phyloP scores from a whole-genome alignment of 2,113 vertebrate genomes.

The Numida meleagris region DNA sequence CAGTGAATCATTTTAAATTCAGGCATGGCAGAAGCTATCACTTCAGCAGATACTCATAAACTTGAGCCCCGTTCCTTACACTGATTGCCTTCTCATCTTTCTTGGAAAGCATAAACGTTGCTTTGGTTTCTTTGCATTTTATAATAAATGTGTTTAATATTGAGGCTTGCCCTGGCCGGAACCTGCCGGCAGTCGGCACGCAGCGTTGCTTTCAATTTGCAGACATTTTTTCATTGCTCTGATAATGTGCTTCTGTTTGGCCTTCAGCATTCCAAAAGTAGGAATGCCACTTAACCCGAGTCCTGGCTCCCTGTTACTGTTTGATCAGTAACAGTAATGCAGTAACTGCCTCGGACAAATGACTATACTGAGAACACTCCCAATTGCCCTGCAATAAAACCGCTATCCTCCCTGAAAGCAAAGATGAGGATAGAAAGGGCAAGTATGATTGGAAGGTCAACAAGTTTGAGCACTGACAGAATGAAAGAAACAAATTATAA shows the following conservation, averaged over 20 bases:
- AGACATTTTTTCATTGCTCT: background rate
- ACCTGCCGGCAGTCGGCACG: fast-evolving
- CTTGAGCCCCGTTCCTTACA: background rate
- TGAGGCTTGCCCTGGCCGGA: background rate
- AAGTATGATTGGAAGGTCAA: slow-evolving; percentile 64
- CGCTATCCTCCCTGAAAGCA: slow-evolving; percentile 39
- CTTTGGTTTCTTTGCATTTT: background rate
- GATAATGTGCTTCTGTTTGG: slow-evolving; percentile 10
- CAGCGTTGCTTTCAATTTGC: background rate
- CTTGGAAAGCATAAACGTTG: background rate
- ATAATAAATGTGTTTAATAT: background rate
- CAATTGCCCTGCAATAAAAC: slow-evolving; percentile 51
- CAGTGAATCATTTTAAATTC: background rate
- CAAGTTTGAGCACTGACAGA: slow-evolving; percentile 57
- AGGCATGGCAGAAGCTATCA: background rate
- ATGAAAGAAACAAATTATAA: slow-evolving; percentile 59
- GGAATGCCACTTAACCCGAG: background rate
- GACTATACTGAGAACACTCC: slow-evolving; percentile 39
- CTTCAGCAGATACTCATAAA: background rate
- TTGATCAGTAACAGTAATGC: slow-evolving; percentile 41
- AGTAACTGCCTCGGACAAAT: slow-evolving; percentile 37
- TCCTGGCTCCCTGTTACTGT: slow-evolving; percentile 17
- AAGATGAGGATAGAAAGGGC: slow-evolving; percentile 30
- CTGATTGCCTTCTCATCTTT: background rate
- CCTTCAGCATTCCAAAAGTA: slow-evolving; percentile 45